Conservation (phyloP, 2,888 invertebrate genomes). For the Strigamia maritima region DNA sequence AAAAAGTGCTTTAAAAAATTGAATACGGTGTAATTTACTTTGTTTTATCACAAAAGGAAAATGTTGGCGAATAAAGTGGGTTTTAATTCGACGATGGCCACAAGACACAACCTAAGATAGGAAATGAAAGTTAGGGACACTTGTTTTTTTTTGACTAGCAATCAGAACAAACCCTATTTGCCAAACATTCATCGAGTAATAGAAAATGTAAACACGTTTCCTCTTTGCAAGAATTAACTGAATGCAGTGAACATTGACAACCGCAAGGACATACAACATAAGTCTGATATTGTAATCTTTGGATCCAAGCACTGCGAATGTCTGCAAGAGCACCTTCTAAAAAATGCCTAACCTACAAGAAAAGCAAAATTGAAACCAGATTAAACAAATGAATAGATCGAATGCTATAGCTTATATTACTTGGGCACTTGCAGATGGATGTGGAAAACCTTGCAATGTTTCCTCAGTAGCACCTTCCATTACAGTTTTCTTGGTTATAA, state of each 20-base stretch:
- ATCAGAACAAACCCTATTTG: constrained; percentile 50
- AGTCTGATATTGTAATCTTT: constrained; percentile 51
- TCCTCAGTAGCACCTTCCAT: constrained; percentile 36
- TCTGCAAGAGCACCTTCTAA: constrained; percentile 52
- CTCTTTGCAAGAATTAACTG: constrained; percentile 47
- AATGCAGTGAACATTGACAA: constrained; percentile 50
- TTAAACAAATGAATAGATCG: not conserved
- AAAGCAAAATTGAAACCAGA: not conserved
- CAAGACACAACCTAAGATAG: constrained; percentile 52
- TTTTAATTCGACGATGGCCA: constrained; percentile 53
- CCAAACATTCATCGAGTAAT: constrained; percentile 54
- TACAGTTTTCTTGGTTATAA: constrained; percentile 36
- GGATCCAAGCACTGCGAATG: constrained; percentile 53
- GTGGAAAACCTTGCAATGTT: constrained; percentile 35
- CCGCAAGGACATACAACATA: constrained; percentile 52
- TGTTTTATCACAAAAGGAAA: constrained; percentile 48
- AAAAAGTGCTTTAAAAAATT: not conserved
- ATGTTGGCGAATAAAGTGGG: constrained; percentile 50
- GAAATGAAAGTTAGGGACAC: not conserved
- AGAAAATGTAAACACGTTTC: constrained; percentile 53
- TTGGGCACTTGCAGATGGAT: constrained; percentile 45
- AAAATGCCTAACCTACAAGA: constrained; percentile 51
- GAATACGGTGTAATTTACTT: not conserved
- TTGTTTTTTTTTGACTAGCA: no score
- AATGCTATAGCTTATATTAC: constrained; percentile 36